Base-by-base conservation (phyloP, 1,140 invertebrate species). In the Probaryconus sp. region DNA sequence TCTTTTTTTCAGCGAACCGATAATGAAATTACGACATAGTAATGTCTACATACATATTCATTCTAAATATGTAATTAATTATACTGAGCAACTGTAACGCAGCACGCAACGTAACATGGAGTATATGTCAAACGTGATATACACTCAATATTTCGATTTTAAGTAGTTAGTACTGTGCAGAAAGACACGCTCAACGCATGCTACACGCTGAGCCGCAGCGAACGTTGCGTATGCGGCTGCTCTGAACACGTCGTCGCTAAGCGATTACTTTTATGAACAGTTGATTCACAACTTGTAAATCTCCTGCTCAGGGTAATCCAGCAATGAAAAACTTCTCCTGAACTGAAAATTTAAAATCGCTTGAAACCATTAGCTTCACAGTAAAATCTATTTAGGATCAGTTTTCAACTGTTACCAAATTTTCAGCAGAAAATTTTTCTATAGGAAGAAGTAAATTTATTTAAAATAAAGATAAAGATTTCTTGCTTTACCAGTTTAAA, bases 81-180 rank as follows among this genome's bases (percentile, higher is more conserved):
- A 72, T 18, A 42, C 28, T 14, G 47, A 56, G 21, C 65, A 45
- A 42, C 69, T 78, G 67, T 69, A 64, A 79, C 78, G 71, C 50
- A 69, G 69, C 78, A 70, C 42, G 76, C 58, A 58, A 67, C 43
- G 72, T 73, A 63, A 71, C 61, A 58, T 71, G 70, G 67, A 63
- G 51, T 45, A 63, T 48, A 70, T 71, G 76, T 80, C 79, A 72
- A 80, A 81, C 65, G 65, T 79, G 76, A 81, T 81, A 80, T 79
- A 81, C 77, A 75, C 31, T 48, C 65, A 40, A 71, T 80, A 65
- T 37, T 61, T 64, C 55, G 70, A 76, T 77, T 80, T 69, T 58
- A 71, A 76, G 73, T 73, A 73, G 58, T 80, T 77, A 31, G 42
- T 30, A 26, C 16, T 45, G 42, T 40, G 42, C 35, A 35, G 50